A percentile compares a stretch with the other conserved stretches of the same genome.
Evolutionary conservation across 2,797 vertebrate species (phyloP).

Genomic region (Acanthurus leucopareius): DNA sequence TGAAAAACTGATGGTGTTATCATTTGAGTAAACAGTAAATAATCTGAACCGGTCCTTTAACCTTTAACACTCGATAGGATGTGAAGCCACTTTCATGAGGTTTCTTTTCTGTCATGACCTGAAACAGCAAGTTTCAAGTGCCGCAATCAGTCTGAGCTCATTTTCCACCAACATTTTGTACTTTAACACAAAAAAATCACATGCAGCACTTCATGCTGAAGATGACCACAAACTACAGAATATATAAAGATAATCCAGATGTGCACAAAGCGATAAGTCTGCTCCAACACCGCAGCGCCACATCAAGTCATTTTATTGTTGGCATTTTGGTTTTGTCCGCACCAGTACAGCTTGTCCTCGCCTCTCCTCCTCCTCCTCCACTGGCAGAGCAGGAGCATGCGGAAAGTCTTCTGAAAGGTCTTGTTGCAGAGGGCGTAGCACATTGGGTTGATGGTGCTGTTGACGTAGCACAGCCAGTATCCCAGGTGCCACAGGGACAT

Average conservation of each 20-base stretch:
- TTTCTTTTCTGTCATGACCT: slow-evolving; percentile 20
- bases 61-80: slow-evolving; percentile 16
- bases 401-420: slow-evolving; percentile 98
- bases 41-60: slow-evolving; percentile 20
- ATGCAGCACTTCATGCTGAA: slow-evolving; percentile 57
- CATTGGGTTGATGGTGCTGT: slow-evolving; percentile 98
- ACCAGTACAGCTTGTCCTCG: slow-evolving; percentile 93
- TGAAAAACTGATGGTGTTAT: too few species aligned
- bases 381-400: slow-evolving; percentile 95
- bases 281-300: neutral
- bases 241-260: slow-evolving; percentile 20
- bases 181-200: slow-evolving; percentile 50
- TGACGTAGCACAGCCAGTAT: slow-evolving; percentile 99
- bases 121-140: slow-evolving; percentile 8
- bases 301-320: slow-evolving; percentile 80
- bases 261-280: neutral
- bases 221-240: slow-evolving; percentile 34
- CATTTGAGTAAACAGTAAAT: neutral
- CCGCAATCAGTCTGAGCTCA: slow-evolving; percentile 32
- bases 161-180: slow-evolving; percentile 39
- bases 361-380: slow-evolving; percentile 92
- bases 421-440: slow-evolving; percentile 99
- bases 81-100: neutral
- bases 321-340: slow-evolving; percentile 85
- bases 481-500: slow-evolving; percentile 95